A percentile compares a stretch with the other conserved stretches of the same genome.
phyloP scores from a whole-genome alignment of 2,888 invertebrate species.

The Carpatolechia fugitivella region DNA sequence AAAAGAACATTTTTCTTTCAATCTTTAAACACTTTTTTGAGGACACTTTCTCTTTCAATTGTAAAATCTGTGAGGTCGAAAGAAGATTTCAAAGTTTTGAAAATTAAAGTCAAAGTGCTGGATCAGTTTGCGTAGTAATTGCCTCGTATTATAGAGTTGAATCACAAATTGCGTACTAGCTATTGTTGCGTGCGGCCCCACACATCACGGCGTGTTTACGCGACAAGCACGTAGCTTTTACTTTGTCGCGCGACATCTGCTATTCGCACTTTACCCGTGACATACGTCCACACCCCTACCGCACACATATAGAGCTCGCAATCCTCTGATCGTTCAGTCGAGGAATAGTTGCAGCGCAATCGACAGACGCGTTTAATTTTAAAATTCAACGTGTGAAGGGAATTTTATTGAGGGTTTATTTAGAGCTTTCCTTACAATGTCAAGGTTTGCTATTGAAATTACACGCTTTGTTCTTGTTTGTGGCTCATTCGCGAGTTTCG shows the following conservation, averaged over 20 bases:
- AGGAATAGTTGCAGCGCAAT: constrained; percentile 36
- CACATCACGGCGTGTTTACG: constrained; percentile 71
- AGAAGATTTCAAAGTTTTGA: too few relatives aligned
- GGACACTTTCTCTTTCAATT: constrained; percentile 1
- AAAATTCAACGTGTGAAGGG: constrained; percentile 56
- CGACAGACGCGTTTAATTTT: constrained; percentile 54
- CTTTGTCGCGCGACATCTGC: constrained; percentile 72
- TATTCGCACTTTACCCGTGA: constrained; percentile 9
- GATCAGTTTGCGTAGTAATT: constrained; percentile 36
- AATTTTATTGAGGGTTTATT: constrained; percentile 57
- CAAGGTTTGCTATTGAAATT: constrained; percentile 24
- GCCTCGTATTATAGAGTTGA: constrained; percentile 60
- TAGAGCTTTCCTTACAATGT: constrained; percentile 34
- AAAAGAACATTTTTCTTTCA: constrained; percentile 1
- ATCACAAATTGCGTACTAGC: constrained; percentile 73
- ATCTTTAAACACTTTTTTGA: neutral
- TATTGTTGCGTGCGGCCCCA: constrained; percentile 68
- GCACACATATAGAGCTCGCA: constrained; percentile 32
- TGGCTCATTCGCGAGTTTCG: constrained; percentile 2
- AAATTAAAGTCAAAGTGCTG: neutral
- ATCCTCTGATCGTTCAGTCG: constrained; percentile 22
- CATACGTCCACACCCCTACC: constrained; percentile 29
- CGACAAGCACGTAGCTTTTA: constrained; percentile 71
- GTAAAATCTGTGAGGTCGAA: neutral
- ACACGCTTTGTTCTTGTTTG: constrained; percentile 9